Evolutionary conservation across 2,888 invertebrate genomes (phyloP).

Genomic region (Mallateleia sp.): DNA sequence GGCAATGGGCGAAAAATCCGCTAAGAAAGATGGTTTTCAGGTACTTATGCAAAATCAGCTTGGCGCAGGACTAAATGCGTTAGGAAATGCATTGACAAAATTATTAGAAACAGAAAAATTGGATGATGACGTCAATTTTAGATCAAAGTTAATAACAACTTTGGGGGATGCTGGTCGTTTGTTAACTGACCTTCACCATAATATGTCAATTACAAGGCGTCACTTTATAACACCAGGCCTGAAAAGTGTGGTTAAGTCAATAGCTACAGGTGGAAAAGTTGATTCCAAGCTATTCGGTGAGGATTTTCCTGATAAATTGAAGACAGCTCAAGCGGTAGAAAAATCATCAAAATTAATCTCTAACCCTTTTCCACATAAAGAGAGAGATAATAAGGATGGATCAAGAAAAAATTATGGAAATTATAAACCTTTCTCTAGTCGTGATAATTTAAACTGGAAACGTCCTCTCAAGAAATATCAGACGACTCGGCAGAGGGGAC

Average conservation of each 20-base stretch:
- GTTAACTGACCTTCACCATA: slow-evolving; percentile 83
- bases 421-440: too few relatives aligned
- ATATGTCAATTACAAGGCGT: slow-evolving; percentile 79
- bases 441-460: slow-evolving; percentile 17
- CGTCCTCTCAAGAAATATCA: slow-evolving; percentile 2
- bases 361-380: too few relatives aligned
- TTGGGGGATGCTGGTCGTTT: slow-evolving; percentile 22
- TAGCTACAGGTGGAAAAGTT: too few relatives aligned
- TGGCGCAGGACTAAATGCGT: slow-evolving; percentile 59
- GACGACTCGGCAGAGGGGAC: not conserved
- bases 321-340: too few relatives aligned
- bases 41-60: slow-evolving; percentile 52
- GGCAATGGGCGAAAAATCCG: not conserved
- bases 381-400: too few relatives aligned
- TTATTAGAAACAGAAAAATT: not conserved
- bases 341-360: too few relatives aligned
- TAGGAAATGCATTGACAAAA: slow-evolving; percentile 37
- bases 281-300: too few relatives aligned
- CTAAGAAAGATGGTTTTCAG: slow-evolving; percentile 34
- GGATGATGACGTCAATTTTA: not conserved
- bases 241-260: too few relatives aligned
- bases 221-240: slow-evolving; percentile 21
- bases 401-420: too few relatives aligned
- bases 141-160: too few relatives aligned
- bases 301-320: too few relatives aligned